Base-by-base conservation (phyloP, 1,140 invertebrate species). In the Macrotrachela quadricornifera region DNA sequence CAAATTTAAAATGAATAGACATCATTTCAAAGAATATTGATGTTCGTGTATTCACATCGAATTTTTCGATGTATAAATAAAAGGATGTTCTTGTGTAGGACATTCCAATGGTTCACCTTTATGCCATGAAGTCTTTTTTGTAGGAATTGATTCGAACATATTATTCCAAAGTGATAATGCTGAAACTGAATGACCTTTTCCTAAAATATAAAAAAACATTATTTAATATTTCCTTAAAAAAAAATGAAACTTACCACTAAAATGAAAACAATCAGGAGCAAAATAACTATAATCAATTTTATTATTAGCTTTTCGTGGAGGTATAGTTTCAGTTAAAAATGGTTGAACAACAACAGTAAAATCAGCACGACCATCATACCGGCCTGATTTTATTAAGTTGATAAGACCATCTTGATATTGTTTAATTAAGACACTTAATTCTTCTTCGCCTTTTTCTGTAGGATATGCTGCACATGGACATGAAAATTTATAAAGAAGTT, bases 321-420 rank as follows among this genome's bases (percentile, higher is more conserved):
- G 11, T 54, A 21, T 45, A 37, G 18, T 45, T 0, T 54, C 17
- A 41, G 37, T 46, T 10, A 54, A 48, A 42, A 49, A 49, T 0
- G 76, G 74, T 59, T 80, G 77, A 8, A 68, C 58, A 8, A 79
- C 70, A 0, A 80, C 75, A 6, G 76, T 71, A 59, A 82, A 81
- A 59, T 80, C 79, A 16, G 67, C 64, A 38, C 14, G 21, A 0
- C 16, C 39, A 77, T 76, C 70, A 56, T 76, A 76, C 57, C 74
- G 67, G 10, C 71, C 65, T 42, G 66, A 64, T 14, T 41, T 16
- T 10, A 63, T 59, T 16, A 67, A 51, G 37, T 63, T 52, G 3
- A 53, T 40, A 2, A 59, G 40, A 6, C 43, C 56, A n/a, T 56
- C 40, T 45, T 65, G 63, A 50, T 67, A 68, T 1, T 37, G 40